Evolutionary conservation across 2,113 vertebrate genomes (phyloP).

Genomic region (Bufo gargarizans): DNA sequence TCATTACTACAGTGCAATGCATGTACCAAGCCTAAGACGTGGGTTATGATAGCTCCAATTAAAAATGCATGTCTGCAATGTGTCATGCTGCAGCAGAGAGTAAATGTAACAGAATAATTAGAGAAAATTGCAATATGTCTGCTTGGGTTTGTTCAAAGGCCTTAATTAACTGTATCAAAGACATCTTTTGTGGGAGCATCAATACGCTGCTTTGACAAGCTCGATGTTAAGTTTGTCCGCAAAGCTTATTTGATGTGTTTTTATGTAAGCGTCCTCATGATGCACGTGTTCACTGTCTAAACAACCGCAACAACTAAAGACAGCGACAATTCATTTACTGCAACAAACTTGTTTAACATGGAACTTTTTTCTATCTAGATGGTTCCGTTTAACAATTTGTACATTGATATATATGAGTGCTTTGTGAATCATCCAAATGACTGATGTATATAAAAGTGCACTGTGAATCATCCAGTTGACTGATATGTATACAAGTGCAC

Average conservation of each 20-base stretch:
- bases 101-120: conserved; percentile 56
- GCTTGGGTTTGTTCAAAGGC: conserved; percentile 65
- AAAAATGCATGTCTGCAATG: background rate
- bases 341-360: background rate
- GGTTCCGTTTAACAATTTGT: background rate
- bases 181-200: conserved; percentile 55
- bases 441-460: background rate
- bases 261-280: background rate
- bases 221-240: conserved; percentile 8
- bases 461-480: background rate
- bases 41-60: background rate
- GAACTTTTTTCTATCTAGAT: background rate
- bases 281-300: background rate
- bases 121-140: conserved; percentile 61
- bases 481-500: background rate
- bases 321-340: background rate
- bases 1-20: background rate
- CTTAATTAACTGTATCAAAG: conserved; percentile 68
- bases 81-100: conserved; percentile 8
- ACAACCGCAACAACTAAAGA: background rate
- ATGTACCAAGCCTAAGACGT: background rate
- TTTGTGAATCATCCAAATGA: background rate
- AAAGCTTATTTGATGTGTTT: conserved; percentile 46
- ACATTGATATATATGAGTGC: background rate
- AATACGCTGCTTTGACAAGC: conserved; percentile 44